A percentile compares a stretch with the other conserved stretches of the same genome.
These are phyloP conservation scores for Ascidia mentula DNA, from an alignment of 23 tunicate genomes.

Conservation along the genomic window DNA sequence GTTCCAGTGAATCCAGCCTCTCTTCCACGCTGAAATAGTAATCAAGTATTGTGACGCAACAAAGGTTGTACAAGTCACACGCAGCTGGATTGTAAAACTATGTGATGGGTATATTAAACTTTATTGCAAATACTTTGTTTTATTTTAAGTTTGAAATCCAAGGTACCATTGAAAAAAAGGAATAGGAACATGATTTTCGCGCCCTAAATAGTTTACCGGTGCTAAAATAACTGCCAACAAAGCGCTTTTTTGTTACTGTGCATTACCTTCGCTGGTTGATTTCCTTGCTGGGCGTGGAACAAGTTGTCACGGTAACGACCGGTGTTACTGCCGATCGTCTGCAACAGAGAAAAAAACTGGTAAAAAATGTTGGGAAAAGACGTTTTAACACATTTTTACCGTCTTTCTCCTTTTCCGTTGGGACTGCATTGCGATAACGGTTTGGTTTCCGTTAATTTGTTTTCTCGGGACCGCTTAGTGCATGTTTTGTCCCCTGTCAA, in stretches of 20 bases:
- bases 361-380: too few species aligned
- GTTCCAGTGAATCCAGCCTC: neutral
- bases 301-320: neutral
- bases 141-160: too few species aligned
- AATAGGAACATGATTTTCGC: too few species aligned
- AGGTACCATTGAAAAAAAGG: too few species aligned
- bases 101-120: too few species aligned
- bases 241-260: too few species aligned
- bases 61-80: too few species aligned
- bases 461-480: neutral
- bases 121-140: too few species aligned
- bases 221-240: too few species aligned
- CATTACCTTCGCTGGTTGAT: neutral
- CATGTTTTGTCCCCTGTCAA: neutral
- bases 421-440: neutral
- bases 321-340: neutral
- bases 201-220: too few species aligned
- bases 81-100: too few species aligned
- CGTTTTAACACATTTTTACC: slow-evolving; percentile 1
- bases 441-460: neutral
- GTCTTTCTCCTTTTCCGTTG: neutral
- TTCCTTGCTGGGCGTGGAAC: neutral
- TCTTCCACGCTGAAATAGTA: neutral
- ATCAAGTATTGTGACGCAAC: too few species aligned
- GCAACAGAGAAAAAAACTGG: neutral